Conservation (phyloP, 2,113 vertebrate species). For the Sterna hirundo region DNA sequence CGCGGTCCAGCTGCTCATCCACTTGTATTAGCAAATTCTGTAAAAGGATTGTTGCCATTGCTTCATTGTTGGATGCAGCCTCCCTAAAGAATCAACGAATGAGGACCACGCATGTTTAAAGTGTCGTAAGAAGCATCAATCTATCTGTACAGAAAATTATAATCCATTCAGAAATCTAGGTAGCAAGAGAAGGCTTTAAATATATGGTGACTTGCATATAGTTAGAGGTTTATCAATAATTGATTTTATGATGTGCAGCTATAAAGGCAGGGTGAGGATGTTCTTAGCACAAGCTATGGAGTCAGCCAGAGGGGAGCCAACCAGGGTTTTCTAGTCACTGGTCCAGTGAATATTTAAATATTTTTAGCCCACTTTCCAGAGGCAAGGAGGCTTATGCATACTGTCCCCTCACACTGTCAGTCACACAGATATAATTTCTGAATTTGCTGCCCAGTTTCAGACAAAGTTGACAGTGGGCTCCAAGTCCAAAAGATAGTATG, state of each 20-base stretch:
- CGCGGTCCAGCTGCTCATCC: conserved; percentile 84
- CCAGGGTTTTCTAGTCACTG: background rate
- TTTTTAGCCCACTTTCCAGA: background rate
- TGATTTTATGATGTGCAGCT: background rate
- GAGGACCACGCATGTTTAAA: background rate
- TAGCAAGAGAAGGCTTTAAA: background rate
- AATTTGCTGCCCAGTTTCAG: background rate
- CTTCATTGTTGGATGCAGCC: conserved; percentile 85
- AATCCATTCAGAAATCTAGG: background rate
- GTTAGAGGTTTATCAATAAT: background rate
- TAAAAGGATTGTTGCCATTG: conserved; percentile 87
- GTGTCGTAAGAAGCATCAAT: background rate
- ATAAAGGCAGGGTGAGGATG: background rate
- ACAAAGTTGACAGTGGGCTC: background rate
- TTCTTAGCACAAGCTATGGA: background rate
- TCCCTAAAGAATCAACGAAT: conserved; percentile 71
- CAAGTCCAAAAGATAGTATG: background rate
- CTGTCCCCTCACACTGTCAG: background rate
- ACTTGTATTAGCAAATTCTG: conserved; percentile 89
- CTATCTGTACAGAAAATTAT: background rate
- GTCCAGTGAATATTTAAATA: background rate
- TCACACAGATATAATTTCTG: background rate
- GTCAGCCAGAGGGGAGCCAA: background rate
- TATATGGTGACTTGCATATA: background rate
- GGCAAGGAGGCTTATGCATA: background rate